Conservation (phyloP, 2,113 vertebrate species). For the Barnardius zonarius region DNA sequence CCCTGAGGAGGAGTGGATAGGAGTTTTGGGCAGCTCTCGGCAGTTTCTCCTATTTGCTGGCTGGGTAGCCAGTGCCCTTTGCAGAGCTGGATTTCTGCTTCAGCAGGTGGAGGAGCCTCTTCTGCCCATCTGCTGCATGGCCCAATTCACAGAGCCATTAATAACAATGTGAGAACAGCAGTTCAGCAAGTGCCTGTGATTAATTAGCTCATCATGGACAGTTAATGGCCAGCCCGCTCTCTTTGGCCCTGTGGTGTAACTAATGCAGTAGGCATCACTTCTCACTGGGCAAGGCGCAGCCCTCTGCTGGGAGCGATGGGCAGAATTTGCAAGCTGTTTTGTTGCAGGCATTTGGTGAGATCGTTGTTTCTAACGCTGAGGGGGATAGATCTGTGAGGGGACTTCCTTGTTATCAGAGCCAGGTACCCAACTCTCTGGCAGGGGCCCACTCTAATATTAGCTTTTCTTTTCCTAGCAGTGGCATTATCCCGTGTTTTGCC, state of each 20-base stretch:
- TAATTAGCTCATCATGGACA: neutral
- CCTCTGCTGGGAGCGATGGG: neutral
- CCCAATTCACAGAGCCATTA: constrained; percentile 35
- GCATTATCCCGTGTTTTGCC: neutral
- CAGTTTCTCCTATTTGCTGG: neutral
- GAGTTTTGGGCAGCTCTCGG: neutral
- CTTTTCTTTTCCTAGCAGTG: neutral
- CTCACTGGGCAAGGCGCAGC: neutral
- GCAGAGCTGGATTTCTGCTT: neutral
- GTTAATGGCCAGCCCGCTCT: constrained; percentile 25
- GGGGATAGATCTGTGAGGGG: neutral
- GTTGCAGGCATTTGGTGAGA: neutral
- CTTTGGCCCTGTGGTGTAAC: neutral
- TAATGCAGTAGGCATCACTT: neutral
- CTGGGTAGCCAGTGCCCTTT: neutral
- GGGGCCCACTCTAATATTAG: neutral
- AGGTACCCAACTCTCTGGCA: neutral
- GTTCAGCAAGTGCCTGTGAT: constrained; percentile 3
- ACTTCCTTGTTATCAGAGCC: neutral
- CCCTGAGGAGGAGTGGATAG: neutral
- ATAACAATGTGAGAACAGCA: neutral
- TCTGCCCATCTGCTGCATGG: rapidly evolving
- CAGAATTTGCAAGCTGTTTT: neutral
- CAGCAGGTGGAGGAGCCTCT: neutral
- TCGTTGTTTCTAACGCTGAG: rapidly evolving